Base-by-base conservation (phyloP, 2,888 invertebrate species). In the Drosophila eohydei region DNA sequence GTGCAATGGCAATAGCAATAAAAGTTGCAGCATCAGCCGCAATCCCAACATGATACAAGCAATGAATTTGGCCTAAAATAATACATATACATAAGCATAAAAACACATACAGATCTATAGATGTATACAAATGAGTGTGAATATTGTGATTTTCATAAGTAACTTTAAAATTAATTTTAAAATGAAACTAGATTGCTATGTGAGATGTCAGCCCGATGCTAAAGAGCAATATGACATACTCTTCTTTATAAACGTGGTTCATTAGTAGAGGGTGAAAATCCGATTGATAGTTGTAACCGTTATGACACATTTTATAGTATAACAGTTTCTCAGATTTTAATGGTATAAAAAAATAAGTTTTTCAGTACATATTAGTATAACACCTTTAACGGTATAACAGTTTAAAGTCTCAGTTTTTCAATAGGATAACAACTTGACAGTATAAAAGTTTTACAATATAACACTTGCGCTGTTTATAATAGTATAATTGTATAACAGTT, bases 31-130 rank as follows among this genome's bases (percentile, higher is more conserved):
- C 60, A 48, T 48, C 26, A 38, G 51, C 44, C 65, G 14, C 43
- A 64, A 30, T 32, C 34, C 26, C 60, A 41, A 57, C 72, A 71
- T 72, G 28, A 28, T 56, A 21, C 50, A 51, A 46, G 48, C 65
- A 66, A 50, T 41, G 32, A 73, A 73, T 73, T 74, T 73, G 36
- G 46, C 12, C 16, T 41, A 26, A 54, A 30, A 44, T 34, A 26
- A 26, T 36, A 50, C 65, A 65, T 51, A 50, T 41, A 32, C 21
- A 21, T 59, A 7, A 16, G 38, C 16, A 38, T 34, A 52, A 12
- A 38, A 36, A 58, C 14, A 46, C n/a, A 38, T 6, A 46, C 16
- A 32, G 6, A 28, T 9, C 16, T 34, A 50, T 11, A 50, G 2
- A 32, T 48, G 16, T 48, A 16, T 30, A 48, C n/a, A 4, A 21